Evolutionary conservation across 2,797 vertebrate genomes (phyloP).

Genomic region (Chanos chanos): DNA sequence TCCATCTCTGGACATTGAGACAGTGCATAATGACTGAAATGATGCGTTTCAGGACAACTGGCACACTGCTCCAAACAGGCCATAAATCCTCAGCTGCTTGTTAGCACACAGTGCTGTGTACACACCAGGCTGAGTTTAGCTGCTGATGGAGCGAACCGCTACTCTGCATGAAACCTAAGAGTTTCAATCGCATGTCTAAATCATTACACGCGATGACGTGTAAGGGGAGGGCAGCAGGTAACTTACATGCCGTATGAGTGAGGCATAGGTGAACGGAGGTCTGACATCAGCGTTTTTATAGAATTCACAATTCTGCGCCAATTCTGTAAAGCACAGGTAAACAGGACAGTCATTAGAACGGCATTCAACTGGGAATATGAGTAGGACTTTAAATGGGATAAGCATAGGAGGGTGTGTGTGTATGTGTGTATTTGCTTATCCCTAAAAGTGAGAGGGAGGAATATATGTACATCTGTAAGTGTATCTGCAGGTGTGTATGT

Average conservation of each 20-base stretch:
- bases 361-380: too few species aligned
- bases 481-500: neutral
- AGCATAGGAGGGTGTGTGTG: too few species aligned
- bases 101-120: constrained; percentile 7
- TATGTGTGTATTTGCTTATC: neutral
- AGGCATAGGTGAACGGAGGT: constrained; percentile 97
- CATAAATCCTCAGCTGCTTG: constrained; percentile 37
- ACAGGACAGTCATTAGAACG: neutral
- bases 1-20: constrained; percentile 29
- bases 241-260: constrained; percentile 97
- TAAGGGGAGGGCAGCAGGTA: too few species aligned
- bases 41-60: constrained; percentile 26
- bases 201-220: too few species aligned
- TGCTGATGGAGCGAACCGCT: neutral
- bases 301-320: constrained; percentile 99
- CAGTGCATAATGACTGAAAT: constrained; percentile 31
- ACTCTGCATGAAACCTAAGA: too few species aligned
- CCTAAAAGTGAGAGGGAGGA: too few species aligned
- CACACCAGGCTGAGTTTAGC: neutral
- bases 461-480: neutral
- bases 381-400: too few species aligned
- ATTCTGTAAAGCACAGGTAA: constrained; percentile 69
- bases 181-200: too few species aligned
- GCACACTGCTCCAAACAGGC: constrained; percentile 15
- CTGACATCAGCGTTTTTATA: constrained; percentile 98